phyloP scores from a whole-genome alignment of 2,797 vertebrate genomes.

The Taeniopygia guttata region DNA sequence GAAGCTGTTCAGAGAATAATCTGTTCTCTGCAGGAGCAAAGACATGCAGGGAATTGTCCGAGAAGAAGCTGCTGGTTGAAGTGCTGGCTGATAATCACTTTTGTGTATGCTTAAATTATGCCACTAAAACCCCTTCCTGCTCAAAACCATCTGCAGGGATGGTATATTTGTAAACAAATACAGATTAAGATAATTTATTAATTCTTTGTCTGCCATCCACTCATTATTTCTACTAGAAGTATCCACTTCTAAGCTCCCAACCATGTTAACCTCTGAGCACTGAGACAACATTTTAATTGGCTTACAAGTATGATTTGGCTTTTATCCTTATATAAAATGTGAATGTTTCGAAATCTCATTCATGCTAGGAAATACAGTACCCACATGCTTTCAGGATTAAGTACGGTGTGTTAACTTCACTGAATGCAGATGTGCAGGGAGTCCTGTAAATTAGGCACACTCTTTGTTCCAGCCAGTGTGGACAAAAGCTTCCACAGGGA shows the following conservation, averaged over 20 bases:
- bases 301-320: slow-evolving; percentile 28
- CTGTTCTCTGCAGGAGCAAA: slow-evolving; percentile 6
- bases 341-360: slow-evolving; percentile 30
- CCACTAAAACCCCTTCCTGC: slow-evolving; percentile 31
- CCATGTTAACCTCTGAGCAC: slow-evolving; percentile 38
- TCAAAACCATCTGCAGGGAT: slow-evolving; percentile 47
- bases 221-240: slow-evolving; percentile 49
- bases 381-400: slow-evolving; percentile 4
- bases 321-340: background rate
- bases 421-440: background rate
- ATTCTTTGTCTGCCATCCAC: slow-evolving; percentile 47
- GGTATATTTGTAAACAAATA: slow-evolving; percentile 59
- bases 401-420: background rate
- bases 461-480: background rate
- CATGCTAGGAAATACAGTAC: background rate
- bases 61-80: slow-evolving; percentile 23
- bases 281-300: slow-evolving; percentile 59
- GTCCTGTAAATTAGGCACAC: background rate
- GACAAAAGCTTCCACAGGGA: background rate
- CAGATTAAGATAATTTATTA: slow-evolving; percentile 61
- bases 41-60: slow-evolving; percentile 23
- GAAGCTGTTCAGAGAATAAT: background rate
- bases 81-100: slow-evolving; percentile 38
- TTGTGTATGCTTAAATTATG: slow-evolving; percentile 36
- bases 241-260: slow-evolving; percentile 41